Conservation (phyloP, 2,888 invertebrate species). For the Limnephilus auricula region DNA sequence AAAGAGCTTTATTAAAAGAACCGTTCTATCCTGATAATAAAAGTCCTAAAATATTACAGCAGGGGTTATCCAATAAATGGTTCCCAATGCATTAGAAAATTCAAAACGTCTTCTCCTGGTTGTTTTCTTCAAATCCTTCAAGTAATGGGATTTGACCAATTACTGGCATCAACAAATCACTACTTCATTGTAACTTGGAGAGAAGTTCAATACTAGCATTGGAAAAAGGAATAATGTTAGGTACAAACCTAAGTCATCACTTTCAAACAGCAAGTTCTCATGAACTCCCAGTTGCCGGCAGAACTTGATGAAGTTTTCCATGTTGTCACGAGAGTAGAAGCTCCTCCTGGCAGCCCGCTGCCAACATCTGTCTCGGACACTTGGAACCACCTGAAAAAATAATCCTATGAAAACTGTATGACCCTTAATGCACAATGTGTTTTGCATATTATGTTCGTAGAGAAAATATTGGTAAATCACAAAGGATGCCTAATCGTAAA, state of each 20-base stretch:
- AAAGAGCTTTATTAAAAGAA: too few species aligned
- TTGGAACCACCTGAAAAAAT: conserved; percentile 80
- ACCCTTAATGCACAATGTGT: too few species aligned
- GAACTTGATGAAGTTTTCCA: conserved; percentile 92
- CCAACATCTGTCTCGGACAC: conserved; percentile 87
- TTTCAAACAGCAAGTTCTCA: conserved; percentile 92
- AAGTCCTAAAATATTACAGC: too few species aligned
- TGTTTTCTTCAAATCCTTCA: neutral
- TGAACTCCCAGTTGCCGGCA: conserved; percentile 91
- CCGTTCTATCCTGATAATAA: too few species aligned
- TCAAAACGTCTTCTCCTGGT: too few species aligned
- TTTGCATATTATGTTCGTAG: too few species aligned
- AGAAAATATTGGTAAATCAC: too few species aligned
- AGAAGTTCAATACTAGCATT: neutral
- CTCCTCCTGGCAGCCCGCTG: conserved; percentile 90
- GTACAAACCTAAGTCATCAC: conserved; percentile 88
- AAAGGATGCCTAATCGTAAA: too few species aligned
- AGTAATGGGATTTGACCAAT: neutral
- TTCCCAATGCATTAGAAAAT: too few species aligned
- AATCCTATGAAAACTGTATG: neutral
- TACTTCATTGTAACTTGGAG: neutral
- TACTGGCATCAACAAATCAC: neutral
- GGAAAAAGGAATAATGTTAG: neutral
- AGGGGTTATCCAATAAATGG: too few species aligned
- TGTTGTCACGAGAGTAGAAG: conserved; percentile 93